Conservation (phyloP, 2,113 vertebrate species). For the Hypomesus transpacificus region DNA sequence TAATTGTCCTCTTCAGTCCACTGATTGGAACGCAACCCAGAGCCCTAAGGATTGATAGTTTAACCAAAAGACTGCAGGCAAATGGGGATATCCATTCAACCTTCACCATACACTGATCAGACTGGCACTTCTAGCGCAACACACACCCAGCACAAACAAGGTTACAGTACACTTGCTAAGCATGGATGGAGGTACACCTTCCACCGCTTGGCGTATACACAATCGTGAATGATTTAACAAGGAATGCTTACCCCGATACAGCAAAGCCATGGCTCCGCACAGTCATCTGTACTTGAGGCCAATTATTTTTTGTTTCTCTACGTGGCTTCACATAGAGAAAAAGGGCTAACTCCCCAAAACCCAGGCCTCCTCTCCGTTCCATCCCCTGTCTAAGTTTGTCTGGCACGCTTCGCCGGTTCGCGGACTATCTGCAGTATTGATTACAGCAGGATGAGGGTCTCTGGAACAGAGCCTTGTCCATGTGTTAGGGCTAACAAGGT, state of each 20-base stretch:
- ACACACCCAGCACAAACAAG: conserved; percentile 12
- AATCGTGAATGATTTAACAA: conserved; percentile 37
- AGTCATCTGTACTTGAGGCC: conserved; percentile 24
- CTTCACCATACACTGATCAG: background rate
- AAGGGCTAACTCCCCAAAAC: conserved; percentile 4
- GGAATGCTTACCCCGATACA: background rate
- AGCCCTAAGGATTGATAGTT: background rate
- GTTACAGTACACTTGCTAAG: background rate
- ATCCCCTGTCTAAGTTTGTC: conserved; percentile 29
- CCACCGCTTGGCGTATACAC: background rate
- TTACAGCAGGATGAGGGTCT: conserved; percentile 34
- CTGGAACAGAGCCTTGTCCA: conserved; percentile 45
- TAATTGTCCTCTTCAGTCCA: background rate
- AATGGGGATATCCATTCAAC: background rate
- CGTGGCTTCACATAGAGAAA: conserved; percentile 20
- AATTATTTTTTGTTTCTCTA: conserved; percentile 66
- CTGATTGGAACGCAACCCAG: background rate
- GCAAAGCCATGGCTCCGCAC: background rate
- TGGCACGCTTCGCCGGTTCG: conserved; percentile 51
- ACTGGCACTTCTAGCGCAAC: background rate
- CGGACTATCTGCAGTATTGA: conserved; percentile 50
- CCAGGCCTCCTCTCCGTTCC: conserved; percentile 8
- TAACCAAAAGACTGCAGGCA: background rate
- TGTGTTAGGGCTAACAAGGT: conserved; percentile 67
- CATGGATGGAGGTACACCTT: background rate